Base-by-base conservation (phyloP, 30 jellyfish, hydroid and myxozoan genomes). In the Pelagia noctiluca region DNA sequence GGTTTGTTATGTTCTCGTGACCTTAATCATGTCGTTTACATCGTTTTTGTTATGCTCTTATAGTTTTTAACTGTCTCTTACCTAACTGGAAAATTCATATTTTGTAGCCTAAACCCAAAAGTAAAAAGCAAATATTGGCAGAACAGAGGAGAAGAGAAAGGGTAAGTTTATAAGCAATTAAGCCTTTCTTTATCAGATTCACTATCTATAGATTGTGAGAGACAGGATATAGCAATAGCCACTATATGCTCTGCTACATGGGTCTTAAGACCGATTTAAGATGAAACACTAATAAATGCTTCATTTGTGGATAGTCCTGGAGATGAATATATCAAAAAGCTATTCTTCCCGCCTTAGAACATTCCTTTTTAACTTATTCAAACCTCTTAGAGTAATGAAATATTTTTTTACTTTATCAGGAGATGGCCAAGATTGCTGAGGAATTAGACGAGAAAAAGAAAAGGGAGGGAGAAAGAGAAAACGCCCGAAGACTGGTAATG, bases 141-240 rank as follows among this genome's bases (percentile, higher is more conserved):
- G 98, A 92, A 57, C 98, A 92, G 72, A 78, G 98, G 32, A 57
- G 98, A 30, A 85, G 98, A 54, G 98, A 92, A 76, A 75, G 50
- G 89, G 95, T 85, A 1, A 31, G 85, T 68, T 2, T 0, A 49
- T 47, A 35, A 7, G 77, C 7, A n/a, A 1, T 0, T 62, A 10
- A 31, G 57, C 10, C 24, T 12, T 13, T 26, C 34, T 1, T 11
- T 1, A 28, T 67, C 25, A 11, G 80, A 18, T 34, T 11, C 2
- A 12, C 57, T 26, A 30, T 4, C 30, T 26, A 29, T 34, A 13
- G 3, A n/a, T 16, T 31, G 25, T 29, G 68, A 29, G 82, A 5
- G 30, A 33, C 36, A 3, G 12, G n/a, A n/a, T n/a, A n/a, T n/a
- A n/a, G n/a, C n/a, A n/a, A n/a, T n/a, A n/a, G n/a, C n/a, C n/a